Percentiles rank a stretch among this genome's conserved stretches.
These are phyloP conservation scores for Netelia inedita DNA, from an alignment of 2,888 invertebrate genomes.

Conservation along the genomic window DNA sequence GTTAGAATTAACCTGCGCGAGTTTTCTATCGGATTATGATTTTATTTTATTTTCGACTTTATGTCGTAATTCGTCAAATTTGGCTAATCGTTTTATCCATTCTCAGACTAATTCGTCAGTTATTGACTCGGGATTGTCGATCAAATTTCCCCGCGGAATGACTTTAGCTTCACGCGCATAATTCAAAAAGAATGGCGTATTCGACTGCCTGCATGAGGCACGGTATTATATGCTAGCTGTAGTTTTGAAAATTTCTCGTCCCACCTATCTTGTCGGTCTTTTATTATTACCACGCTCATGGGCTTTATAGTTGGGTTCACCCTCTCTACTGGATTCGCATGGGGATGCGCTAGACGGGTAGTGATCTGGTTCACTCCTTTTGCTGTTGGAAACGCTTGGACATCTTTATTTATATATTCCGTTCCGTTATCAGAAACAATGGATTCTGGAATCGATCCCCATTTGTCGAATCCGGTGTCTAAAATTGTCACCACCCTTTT, in stretches of 20 bases:
- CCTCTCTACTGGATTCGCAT: slow-evolving; percentile 43
- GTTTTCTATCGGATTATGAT: slow-evolving; percentile 2
- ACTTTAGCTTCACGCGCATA: slow-evolving; percentile 36
- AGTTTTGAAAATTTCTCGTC: slow-evolving; percentile 43
- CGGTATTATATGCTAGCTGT: background rate
- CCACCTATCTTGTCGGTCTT: slow-evolving; percentile 37
- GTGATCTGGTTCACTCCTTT: slow-evolving; percentile 6
- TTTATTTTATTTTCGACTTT: background rate
- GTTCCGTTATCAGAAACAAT: slow-evolving; percentile 55
- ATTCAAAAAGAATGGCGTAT: slow-evolving; percentile 44
- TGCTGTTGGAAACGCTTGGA: slow-evolving; percentile 3
- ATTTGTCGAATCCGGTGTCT: slow-evolving; percentile 23
- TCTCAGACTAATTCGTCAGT: background rate
- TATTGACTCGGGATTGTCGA: background rate
- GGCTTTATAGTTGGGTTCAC: slow-evolving; percentile 26
- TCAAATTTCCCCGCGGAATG: background rate
- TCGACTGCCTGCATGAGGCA: background rate
- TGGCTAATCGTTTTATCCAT: slow-evolving; percentile 32
- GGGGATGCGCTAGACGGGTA: slow-evolving; percentile 38
- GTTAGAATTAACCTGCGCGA: slow-evolving; percentile 30
- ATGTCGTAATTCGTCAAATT: slow-evolving; percentile 54
- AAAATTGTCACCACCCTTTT: background rate
- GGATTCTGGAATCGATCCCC: slow-evolving; percentile 32
- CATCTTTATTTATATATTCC: slow-evolving; percentile 56
- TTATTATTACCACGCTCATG: slow-evolving; percentile 31